Evolutionary conservation across 1,140 invertebrate species (phyloP).

Genomic region (Ceratina japonica): DNA sequence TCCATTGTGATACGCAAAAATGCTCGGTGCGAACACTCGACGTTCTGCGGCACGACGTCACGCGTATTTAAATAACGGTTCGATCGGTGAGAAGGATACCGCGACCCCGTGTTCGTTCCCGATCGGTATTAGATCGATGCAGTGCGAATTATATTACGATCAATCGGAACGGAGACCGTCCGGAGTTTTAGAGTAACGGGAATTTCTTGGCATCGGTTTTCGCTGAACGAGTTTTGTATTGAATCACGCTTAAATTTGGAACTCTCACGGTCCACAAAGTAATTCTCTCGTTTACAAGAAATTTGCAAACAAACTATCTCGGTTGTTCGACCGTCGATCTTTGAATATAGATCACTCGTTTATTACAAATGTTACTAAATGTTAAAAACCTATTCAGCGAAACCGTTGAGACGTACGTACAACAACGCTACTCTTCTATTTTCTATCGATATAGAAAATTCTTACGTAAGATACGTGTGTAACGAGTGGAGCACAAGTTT

Average conservation of each 20-base stretch:
- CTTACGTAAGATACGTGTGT: no score
- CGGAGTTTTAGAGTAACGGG: background rate
- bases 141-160: background rate
- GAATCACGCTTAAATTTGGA: background rate
- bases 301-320: background rate
- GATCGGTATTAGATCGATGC: background rate
- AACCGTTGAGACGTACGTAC: background rate
- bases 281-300: no score
- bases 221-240: background rate
- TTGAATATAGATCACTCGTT: background rate
- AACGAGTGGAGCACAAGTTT: background rate
- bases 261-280: background rate
- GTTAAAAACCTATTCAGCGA: no score
- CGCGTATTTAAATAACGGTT: background rate
- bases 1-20: no score
- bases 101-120: background rate
- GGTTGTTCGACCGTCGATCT: background rate
- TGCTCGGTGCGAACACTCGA: no score
- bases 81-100: background rate
- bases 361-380: background rate
- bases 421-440: background rate
- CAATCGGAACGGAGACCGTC: background rate
- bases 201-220: background rate
- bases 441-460: background rate
- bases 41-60: background rate